Evolutionary conservation across 2,888 invertebrate species (phyloP).

Genomic region (Eupithecia abbreviata): DNA sequence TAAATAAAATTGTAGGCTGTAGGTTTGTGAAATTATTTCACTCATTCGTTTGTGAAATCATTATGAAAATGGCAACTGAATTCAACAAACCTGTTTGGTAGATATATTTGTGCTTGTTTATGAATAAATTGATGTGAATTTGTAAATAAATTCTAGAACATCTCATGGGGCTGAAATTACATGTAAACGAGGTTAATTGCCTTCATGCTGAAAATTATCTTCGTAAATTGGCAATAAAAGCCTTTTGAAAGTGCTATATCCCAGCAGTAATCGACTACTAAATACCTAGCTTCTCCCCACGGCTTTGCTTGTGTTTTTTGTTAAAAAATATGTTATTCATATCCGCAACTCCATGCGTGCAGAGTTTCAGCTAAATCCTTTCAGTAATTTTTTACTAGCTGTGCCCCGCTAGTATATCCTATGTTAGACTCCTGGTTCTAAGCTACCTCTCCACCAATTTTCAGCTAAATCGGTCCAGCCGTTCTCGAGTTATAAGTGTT

Average conservation of each 20-base stretch:
- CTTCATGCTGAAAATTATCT: slow-evolving; percentile 12
- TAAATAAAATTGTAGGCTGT: too few species aligned
- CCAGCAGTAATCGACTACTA: background rate
- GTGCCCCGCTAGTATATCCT: too few species aligned
- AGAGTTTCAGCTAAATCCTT: too few species aligned
- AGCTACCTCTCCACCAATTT: too few species aligned
- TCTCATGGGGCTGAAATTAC: slow-evolving; percentile 12
- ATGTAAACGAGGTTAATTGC: slow-evolving; percentile 16
- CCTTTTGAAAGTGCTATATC: slow-evolving; percentile 7
- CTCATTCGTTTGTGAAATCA: background rate
- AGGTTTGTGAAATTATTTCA: too few species aligned
- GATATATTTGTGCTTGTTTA: background rate
- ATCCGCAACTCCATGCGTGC: background rate
- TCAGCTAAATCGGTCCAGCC: too few species aligned
- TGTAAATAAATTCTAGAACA: background rate
- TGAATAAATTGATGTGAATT: background rate
- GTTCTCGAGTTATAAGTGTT: too few species aligned
- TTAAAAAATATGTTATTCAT: background rate
- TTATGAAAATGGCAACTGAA: background rate
- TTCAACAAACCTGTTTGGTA: background rate
- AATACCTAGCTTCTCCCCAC: background rate
- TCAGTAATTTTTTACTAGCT: too few species aligned
- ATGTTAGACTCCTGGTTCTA: too few species aligned
- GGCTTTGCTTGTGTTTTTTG: background rate
- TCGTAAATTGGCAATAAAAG: slow-evolving; percentile 19